phyloP scores from a whole-genome alignment of 2,797 vertebrate species.

The Lacerta viridis region DNA sequence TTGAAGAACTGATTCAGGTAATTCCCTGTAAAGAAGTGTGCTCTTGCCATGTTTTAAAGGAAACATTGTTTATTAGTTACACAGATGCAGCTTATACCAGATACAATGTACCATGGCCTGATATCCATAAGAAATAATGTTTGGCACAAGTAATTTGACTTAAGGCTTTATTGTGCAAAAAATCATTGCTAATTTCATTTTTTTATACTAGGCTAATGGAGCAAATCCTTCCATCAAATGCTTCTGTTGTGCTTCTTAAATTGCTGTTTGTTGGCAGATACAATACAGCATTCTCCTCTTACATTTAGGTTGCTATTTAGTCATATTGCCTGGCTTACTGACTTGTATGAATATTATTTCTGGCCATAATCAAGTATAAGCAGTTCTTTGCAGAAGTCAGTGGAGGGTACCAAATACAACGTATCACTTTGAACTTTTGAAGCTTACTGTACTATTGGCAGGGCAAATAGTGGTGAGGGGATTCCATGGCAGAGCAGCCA shows the following conservation, averaged over 20 bases:
- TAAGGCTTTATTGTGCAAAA: constrained; percentile 36
- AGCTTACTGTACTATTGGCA: not conserved
- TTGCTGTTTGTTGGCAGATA: constrained; percentile 55
- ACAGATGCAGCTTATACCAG: constrained; percentile 6
- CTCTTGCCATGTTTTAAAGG: constrained; percentile 25
- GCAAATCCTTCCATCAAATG: constrained; percentile 50
- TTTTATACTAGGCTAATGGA: constrained; percentile 37
- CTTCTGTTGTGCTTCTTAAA: constrained; percentile 57
- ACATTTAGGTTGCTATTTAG: not conserved
- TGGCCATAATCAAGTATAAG: constrained; percentile 12
- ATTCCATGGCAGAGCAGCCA: no score
- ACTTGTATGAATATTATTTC: not conserved
- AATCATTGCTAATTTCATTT: constrained; percentile 36
- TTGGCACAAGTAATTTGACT: constrained; percentile 48
- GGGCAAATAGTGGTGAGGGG: not conserved
- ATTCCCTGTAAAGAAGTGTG: constrained; percentile 45
- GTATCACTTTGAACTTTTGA: not conserved
- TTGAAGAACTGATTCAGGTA: constrained; percentile 97
- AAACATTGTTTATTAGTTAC: not conserved
- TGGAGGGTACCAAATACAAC: not conserved
- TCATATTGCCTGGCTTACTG: not conserved
- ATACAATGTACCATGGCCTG: not conserved
- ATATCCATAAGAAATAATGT: not conserved
- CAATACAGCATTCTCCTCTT: not conserved
- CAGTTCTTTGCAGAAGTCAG: not conserved